Evolutionary conservation across 2,888 invertebrate species (phyloP), one percentile per base, ranked within the genome.

Genomic region (Caenorhabditis plicata): DNA sequence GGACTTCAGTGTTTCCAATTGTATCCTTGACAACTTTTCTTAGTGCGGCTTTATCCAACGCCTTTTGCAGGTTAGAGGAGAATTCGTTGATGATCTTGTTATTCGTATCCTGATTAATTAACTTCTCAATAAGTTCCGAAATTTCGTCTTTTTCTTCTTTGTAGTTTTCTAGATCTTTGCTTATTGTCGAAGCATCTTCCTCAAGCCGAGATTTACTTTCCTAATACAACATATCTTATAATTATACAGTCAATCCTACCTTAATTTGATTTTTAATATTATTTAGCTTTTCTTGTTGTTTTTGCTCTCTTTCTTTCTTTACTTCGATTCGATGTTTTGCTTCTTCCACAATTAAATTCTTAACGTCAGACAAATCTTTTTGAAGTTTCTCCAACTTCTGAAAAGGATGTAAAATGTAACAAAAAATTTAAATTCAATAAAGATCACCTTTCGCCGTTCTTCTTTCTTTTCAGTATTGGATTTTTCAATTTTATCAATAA

Each of bases 341-440:
- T 40, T 70, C 67, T n/a, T 55, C 55, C n/a, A 60, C 44, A 19
- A 70, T 47, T 46, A 61, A 20, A 15, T 50, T 46, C 22, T 64
- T 63, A 23, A 67, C 49, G 32, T 64, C 15, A 5, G 41, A 54
- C 23, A 67, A 29, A 15, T 56, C 51, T 4, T 45, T 25, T 27
- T 54, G 53, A 32, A 60, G 19, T 20, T 64, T 42, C n/a, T 67
- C 61, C 20, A 61, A 20, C 17, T 41, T 63, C 43, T 63, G 44
- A n/a, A n/a, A n/a, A n/a, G n/a, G n/a, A n/a, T n/a, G n/a, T n/a
- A n/a, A n/a, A n/a, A n/a, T n/a, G n/a, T n/a, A n/a, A n/a, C n/a
- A n/a, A n/a, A n/a, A n/a, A n/a, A n/a, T n/a, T n/a, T n/a, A n/a
- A n/a, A n/a, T n/a, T n/a, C n/a, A n/a, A n/a, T n/a, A n/a, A n/a